Base-by-base conservation (phyloP, 2,113 vertebrate genomes). In the Ceratotherium simum region DNA sequence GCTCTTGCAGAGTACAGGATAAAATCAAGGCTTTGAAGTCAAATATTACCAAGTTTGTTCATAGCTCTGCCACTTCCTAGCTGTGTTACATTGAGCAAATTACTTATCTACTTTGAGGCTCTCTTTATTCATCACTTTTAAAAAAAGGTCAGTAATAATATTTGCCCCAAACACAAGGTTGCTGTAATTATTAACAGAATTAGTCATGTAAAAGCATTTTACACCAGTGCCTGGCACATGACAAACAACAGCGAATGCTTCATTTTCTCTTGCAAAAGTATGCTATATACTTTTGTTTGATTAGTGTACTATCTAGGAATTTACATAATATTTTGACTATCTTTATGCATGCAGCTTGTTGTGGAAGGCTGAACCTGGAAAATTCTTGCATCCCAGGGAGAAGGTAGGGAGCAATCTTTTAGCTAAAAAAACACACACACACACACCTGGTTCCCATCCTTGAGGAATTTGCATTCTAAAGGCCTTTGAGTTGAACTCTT, bases 401-500 rank as follows among this genome's bases (percentile, higher is more conserved):
- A 36, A 29, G 54, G 39, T 46, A 48, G 72, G n/a, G 82, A 62
- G 25, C 86, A 42, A 65, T 70, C 27, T 58, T 76, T 58, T 21
- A 69, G 73, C 60, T 64, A 31, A 72, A n/a, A n/a, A 13, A 13
- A 54, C 51, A 14, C 51, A 14, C 51, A 14, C 51, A 54, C 33
- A 85, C 67, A 89, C 96, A 98, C 94, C 94, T 92, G 95, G 51
- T 95, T 97, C 76, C 69, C 64, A 62, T 90, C 75, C 83, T 90
- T 39, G 39, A 96, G 97, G 75, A 92, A 97, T 96, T 75, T 72
- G 67, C 81, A 46, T 65, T 65, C 42, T 48, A 42, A 91, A 92
- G 33, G 23, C 51, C 48, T 94, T 39, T 36, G 81, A 84, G 46
- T 58, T 76, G 58, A 81, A 92, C 64, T 31, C 31, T 27, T 13